Base-by-base conservation (phyloP, 2,113 vertebrate species). In the Nothoprocta pentlandii region DNA sequence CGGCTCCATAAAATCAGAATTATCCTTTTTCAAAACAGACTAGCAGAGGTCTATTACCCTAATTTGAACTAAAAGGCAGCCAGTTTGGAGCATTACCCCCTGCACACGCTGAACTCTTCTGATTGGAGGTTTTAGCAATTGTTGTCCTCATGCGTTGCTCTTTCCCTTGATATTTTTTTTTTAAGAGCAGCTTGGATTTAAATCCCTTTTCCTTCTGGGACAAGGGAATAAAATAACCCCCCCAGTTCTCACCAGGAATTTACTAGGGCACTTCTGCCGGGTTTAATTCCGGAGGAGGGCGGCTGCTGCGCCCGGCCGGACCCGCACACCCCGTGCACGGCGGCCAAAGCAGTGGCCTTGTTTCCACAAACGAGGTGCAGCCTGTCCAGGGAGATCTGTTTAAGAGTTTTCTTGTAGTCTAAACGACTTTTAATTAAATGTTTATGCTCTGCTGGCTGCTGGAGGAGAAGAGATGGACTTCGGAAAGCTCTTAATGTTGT, bases 361-460 rank as follows among this genome's bases (percentile, higher is more conserved):
- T 9, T 83, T 59, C 7, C 73, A 39, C 39, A 21, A 79, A 16
- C 34, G 4, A 10, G 32, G 13, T n/a, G 78, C 44, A 54, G 67
- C 39, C 0, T 0, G 36, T 42, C 74, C 23, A 26, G 75, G 74
- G 9, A 74, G 91, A 64, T 68, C 80, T 82, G 80, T 16, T 54
- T 20, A 30, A 68, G 32, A 3, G 36, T 12, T 80, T 53, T 59
- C 74, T 74, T 32, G 32, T 47, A 3, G 84, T 80, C 89, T 81
- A 88, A 80, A 84, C 85, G 64, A 28, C 80, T 88, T 80, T 80
- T 90, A 85, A 88, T 95, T 78, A 81, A 89, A 47, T 79, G 88
- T 94, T 95, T 81, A 9, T 89, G 69, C 88, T 84, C 41, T 86
- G 73, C 85, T 92, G 85, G 85, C 89, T 87, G 56, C 68, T 92